phyloP scores from a whole-genome alignment of 2,797 vertebrate species.

The Monodelphis domestica region DNA sequence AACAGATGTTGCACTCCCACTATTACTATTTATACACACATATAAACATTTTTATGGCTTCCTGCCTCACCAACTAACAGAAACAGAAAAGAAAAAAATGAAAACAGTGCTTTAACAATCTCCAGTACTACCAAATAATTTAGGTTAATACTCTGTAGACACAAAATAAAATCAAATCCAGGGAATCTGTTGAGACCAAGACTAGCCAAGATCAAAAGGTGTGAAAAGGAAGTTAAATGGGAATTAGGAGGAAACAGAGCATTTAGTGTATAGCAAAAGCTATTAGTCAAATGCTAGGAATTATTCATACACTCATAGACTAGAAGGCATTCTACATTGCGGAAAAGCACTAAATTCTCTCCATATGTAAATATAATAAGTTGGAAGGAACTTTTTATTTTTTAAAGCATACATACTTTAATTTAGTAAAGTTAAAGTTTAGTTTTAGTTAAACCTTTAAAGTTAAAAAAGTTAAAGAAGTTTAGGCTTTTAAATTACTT shows the following conservation, averaged over 20 bases:
- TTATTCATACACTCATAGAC: background rate
- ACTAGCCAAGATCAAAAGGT: background rate
- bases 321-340: background rate
- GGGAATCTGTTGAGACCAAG: background rate
- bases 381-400: background rate
- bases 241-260: background rate
- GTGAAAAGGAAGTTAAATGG: background rate
- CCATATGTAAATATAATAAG: background rate
- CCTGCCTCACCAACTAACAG: background rate
- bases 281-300: slow-evolving; percentile 13
- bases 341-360: slow-evolving; percentile 1
- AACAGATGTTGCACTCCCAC: background rate
- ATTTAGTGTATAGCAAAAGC: background rate
- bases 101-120: background rate
- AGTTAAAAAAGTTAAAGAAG: background rate
- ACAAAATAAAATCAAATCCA: background rate
- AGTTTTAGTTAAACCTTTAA: too few species aligned
- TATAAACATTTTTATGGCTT: background rate
- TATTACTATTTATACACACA: background rate
- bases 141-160: background rate
- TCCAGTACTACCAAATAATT: background rate
- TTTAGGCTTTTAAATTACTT: background rate
- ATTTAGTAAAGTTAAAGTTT: too few species aligned
- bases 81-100: background rate
- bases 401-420: background rate